Evolutionary conservation across 1,140 invertebrate species (phyloP).

Genomic region (Heterodera carotae): DNA sequence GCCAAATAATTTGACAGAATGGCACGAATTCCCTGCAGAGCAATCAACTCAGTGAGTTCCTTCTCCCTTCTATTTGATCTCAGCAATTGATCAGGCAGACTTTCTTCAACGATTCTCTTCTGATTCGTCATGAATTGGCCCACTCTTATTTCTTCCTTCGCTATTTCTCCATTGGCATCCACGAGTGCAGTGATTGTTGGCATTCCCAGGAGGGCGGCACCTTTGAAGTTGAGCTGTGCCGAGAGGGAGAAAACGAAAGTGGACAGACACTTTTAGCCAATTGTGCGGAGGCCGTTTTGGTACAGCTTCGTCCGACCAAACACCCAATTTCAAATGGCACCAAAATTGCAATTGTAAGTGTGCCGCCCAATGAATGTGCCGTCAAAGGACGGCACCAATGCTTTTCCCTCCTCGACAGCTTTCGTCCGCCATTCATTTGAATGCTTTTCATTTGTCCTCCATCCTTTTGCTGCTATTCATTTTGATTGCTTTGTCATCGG

Average conservation of each 20-base stretch:
- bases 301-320: slow-evolving; percentile 8
- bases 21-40: slow-evolving; percentile 13
- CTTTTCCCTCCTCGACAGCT: too few species aligned
- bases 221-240: slow-evolving; percentile 33
- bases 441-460: too few species aligned
- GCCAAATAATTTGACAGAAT: slow-evolving; percentile 44
- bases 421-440: too few species aligned
- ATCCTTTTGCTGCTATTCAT: slow-evolving; percentile 1
- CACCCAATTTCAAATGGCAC: slow-evolving; percentile 1
- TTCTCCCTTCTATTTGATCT: neutral
- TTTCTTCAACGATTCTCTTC: slow-evolving; percentile 51
- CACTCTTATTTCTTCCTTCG: slow-evolving; percentile 54
- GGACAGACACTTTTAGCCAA: neutral
- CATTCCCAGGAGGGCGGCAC: slow-evolving; percentile 26
- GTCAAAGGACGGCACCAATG: neutral
- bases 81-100: neutral
- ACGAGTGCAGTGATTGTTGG: slow-evolving; percentile 39
- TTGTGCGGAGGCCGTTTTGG: neutral
- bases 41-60: neutral
- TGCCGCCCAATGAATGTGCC: too few species aligned
- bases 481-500: slow-evolving; percentile 24
- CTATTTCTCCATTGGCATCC: slow-evolving; percentile 45
- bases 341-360: neutral
- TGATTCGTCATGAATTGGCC: slow-evolving; percentile 38
- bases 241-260: slow-evolving; percentile 21